Evolutionary conservation across 2,113 vertebrate species (phyloP), one percentile per base, ranked within the genome.

Genomic region (Prunella fulvescens): DNA sequence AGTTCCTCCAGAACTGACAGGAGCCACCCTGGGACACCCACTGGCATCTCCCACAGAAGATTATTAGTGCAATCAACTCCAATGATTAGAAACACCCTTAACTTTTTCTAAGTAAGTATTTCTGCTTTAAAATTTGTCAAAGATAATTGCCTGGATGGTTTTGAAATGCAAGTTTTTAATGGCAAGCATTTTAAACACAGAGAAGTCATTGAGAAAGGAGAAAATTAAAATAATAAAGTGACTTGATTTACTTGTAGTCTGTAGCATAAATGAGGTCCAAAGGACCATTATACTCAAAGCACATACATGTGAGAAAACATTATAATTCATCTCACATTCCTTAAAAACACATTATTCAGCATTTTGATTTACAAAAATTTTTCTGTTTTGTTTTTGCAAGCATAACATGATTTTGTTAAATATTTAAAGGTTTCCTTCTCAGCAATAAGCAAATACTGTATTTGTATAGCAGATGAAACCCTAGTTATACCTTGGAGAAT

Each of bases 341-440:
- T 51, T 82, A 67, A 71, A 88, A 89, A 4, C 40, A 73, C 3
- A 25, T 78, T 53, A 90, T 39, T 69, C 81, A 81, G 60, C 42
- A 66, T 57, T 92, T 88, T 86, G n/a, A 78, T 79, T 76, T 73
- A 48, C 31, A 66, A 53, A 72, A 6, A 12, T 58, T 83, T 64
- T 67, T 40, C 45, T 78, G 14, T 77, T 94, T 64, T 77, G 57
- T 92, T 91, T 81, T 48, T 92, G 80, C 53, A 86, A 48, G 51
- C 29, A 19, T 65, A 87, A 76, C 13, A 54, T 35, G 33, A 69
- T 93, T 95, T 90, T 51, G 56, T 93, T 88, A 92, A 93, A 93
- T 94, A 94, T 95, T 95, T 97, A 88, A 95, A 88, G 29, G 14
- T 5, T 90, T 93, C 40, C 13, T 81, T 95, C 54, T 86, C 50